Percentiles rank a stretch among this genome's conserved stretches.
Conservation (phyloP, 2,113 vertebrate genomes). For the Ascaphus truei region DNA sequence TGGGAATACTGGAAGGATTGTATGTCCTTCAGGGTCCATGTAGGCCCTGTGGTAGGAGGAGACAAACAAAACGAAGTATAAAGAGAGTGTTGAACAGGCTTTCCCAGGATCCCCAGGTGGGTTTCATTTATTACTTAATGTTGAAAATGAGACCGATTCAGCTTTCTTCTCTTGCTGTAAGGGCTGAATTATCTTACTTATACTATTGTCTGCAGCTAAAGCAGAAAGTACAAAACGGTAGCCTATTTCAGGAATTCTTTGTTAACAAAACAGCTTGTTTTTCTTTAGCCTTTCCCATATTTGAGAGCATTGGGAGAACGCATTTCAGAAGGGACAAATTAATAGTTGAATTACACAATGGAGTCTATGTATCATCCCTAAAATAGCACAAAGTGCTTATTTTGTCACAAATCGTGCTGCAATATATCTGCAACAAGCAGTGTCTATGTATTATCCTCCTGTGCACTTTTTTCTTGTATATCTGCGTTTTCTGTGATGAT, state of each 20-base stretch:
- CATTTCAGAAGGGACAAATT: conserved; percentile 24
- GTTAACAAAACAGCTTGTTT: conserved; percentile 6
- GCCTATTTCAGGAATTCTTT: conserved; percentile 54
- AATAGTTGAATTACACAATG: conserved; percentile 32
- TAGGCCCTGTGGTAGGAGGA: conserved; percentile 58
- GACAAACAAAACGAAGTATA: conserved; percentile 60
- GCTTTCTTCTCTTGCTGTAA: conserved; percentile 54
- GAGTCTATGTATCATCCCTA: too few relatives aligned
- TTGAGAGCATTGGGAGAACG: neutral
- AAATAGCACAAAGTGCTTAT: too few relatives aligned
- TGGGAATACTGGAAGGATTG: conserved; percentile 66
- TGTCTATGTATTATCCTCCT: too few relatives aligned
- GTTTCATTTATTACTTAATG: conserved; percentile 76
- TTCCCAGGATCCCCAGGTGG: conserved; percentile 80
- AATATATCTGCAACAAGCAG: too few relatives aligned
- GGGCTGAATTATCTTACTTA: conserved; percentile 62
- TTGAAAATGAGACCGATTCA: conserved; percentile 63
- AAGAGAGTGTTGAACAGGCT: conserved; percentile 55
- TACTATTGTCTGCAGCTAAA: conserved; percentile 53
- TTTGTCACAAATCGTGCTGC: too few relatives aligned
- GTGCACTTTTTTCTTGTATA: too few relatives aligned
- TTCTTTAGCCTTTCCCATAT: neutral
- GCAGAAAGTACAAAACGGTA: conserved; percentile 58
- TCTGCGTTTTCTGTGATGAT: too few relatives aligned
- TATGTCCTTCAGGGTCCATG: conserved; percentile 60